A percentile compares a stretch with the other conserved stretches of the same genome.
phyloP scores from a whole-genome alignment of 35 echinoderm and acorn worm species.

The Nesometra sesokonis region DNA sequence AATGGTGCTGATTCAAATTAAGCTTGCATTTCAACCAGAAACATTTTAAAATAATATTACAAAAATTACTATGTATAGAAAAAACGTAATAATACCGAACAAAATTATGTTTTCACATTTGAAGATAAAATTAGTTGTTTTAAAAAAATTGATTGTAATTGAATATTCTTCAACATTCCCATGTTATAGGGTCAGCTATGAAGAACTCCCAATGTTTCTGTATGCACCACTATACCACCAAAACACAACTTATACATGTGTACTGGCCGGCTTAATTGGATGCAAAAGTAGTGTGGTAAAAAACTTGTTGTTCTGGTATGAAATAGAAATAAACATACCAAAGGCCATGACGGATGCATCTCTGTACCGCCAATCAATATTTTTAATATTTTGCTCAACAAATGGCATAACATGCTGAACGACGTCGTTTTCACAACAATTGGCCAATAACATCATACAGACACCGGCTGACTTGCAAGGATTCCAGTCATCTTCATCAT shows the following conservation, averaged over 20 bases:
- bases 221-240: neutral
- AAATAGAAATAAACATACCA: too few relatives aligned
- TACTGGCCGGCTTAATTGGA: neutral
- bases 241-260: neutral
- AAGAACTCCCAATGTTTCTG: neutral
- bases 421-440: slow-evolving; percentile 86
- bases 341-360: slow-evolving; percentile 96
- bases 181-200: neutral
- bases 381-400: slow-evolving; percentile 39
- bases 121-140: too few relatives aligned
- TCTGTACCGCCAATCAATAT: slow-evolving; percentile 68
- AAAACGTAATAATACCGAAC: too few relatives aligned
- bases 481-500: slow-evolving; percentile 99
- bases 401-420: slow-evolving; percentile 59
- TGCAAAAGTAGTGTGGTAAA: too few relatives aligned
- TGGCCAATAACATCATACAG: slow-evolving; percentile 90
- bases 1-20: too few relatives aligned
- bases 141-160: neutral
- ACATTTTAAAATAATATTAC: too few relatives aligned
- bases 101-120: too few relatives aligned
- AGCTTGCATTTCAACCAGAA: too few relatives aligned
- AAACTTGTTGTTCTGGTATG: too few relatives aligned
- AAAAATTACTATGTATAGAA: too few relatives aligned
- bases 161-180: neutral
- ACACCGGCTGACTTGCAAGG: slow-evolving; percentile 92